A percentile compares a stretch with the other conserved stretches of the same genome.
These are phyloP conservation scores for Anolis apletophallus DNA, from an alignment of 2,797 vertebrate genomes.

Conservation along the genomic window DNA sequence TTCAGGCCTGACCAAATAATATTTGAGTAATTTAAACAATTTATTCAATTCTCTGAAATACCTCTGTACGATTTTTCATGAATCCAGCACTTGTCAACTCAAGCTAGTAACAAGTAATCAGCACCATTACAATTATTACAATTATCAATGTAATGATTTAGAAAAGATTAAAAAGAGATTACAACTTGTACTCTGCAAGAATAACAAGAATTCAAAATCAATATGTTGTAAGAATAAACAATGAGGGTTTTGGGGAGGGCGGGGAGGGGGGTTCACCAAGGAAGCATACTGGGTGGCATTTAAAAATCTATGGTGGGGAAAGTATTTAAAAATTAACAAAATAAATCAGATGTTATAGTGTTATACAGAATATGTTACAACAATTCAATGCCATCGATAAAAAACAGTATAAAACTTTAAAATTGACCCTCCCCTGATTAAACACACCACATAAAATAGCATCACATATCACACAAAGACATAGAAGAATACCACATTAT, in stretches of 20 bases:
- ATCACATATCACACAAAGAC: too few species aligned
- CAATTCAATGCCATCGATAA: too few species aligned
- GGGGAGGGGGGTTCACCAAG: too few species aligned
- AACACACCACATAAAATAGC: too few species aligned
- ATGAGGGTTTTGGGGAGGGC: too few species aligned
- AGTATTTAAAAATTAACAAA: too few species aligned
- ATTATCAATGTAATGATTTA: not conserved
- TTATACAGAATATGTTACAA: too few species aligned
- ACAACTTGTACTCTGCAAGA: not conserved
- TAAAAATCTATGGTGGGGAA: too few species aligned
- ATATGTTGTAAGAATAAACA: not conserved
- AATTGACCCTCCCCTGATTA: too few species aligned
- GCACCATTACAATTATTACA: not conserved
- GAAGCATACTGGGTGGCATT: not conserved
- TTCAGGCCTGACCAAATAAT: not conserved
- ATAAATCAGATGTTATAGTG: too few species aligned
- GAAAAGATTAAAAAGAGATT: constrained; percentile 1
- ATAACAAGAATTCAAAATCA: not conserved
- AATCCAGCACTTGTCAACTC: not conserved
- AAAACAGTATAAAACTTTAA: too few species aligned
- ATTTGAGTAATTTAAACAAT: not conserved
- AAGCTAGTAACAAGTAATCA: constrained; percentile 5
- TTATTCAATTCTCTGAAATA: constrained; percentile 10
- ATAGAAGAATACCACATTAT: too few species aligned
- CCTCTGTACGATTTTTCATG: not conserved